Conservation (phyloP, 1,140 invertebrate species). For the Pseudomyrmex cubaensis region DNA sequence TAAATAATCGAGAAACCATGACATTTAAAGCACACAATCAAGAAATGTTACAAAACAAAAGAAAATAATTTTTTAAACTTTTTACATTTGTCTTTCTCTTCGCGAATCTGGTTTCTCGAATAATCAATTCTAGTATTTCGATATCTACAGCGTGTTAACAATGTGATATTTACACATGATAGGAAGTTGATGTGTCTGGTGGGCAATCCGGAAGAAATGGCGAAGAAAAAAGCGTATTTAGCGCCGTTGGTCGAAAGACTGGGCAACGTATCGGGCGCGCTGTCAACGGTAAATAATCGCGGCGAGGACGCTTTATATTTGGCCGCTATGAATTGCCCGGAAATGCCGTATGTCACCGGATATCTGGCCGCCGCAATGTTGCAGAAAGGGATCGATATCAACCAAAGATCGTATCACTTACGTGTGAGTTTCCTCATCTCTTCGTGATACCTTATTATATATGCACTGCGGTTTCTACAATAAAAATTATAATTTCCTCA, state of each 20-base stretch:
- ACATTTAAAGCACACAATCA: too few species aligned
- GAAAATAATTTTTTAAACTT: background rate
- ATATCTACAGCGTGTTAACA: background rate
- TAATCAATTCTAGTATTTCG: background rate
- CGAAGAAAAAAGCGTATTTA: constrained; percentile 74
- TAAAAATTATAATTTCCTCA: background rate
- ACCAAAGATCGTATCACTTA: constrained; percentile 72
- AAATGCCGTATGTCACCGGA: constrained; percentile 76
- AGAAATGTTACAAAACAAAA: background rate
- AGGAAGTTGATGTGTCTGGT: constrained; percentile 78
- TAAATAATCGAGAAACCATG: background rate
- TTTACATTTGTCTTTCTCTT: background rate
- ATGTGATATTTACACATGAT: background rate
- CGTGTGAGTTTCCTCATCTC: constrained; percentile 57
- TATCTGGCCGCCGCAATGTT: constrained; percentile 78
- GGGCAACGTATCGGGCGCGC: constrained; percentile 63
- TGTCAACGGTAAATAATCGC: constrained; percentile 73
- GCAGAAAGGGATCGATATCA: constrained; percentile 77
- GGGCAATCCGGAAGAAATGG: constrained; percentile 73
- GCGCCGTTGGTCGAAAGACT: constrained; percentile 78
- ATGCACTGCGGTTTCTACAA: background rate
- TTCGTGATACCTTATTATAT: background rate
- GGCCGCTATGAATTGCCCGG: constrained; percentile 76
- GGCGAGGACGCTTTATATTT: constrained; percentile 79
- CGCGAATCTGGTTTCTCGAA: background rate